Percentiles rank a stretch among this genome's conserved stretches.
These are phyloP conservation scores for Chamaetylas fuelleborni DNA, from an alignment of 2,113 vertebrate genomes.

Conservation along the genomic window DNA sequence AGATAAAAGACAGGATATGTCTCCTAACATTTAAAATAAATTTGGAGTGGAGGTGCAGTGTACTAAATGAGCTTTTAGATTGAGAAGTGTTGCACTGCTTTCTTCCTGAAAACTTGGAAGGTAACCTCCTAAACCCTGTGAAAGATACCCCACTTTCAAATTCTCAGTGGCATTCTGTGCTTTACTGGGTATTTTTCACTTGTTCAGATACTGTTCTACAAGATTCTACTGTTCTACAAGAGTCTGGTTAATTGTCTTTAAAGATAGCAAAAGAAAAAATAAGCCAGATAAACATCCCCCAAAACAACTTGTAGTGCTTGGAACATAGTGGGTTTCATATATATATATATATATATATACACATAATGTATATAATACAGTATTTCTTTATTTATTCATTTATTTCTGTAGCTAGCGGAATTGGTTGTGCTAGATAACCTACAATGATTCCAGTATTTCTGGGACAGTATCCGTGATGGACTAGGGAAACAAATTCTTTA, in stretches of 20 bases:
- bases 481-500: background rate
- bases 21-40: conserved; percentile 37
- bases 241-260: conserved; percentile 57
- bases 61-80: conserved; percentile 16
- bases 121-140: conserved; percentile 6
- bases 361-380: background rate
- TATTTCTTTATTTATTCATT: background rate
- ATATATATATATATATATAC: background rate
- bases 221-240: conserved; percentile 8
- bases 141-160: conserved; percentile 34
- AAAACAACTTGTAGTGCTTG: conserved; percentile 7
- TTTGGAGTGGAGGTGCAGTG: background rate
- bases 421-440: background rate
- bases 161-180: conserved; percentile 10
- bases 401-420: background rate
- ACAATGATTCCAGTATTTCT: background rate
- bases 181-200: conserved; percentile 38
- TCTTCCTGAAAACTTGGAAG: conserved; percentile 27
- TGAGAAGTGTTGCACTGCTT: background rate
- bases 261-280: conserved; percentile 46
- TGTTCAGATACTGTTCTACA: conserved; percentile 14
- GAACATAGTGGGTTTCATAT: background rate
- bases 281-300: conserved; percentile 11
- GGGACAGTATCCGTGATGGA: background rate
- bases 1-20: background rate